Evolutionary conservation across 2,888 invertebrate genomes (phyloP).

Genomic region (Lepidocyrtoides sp.): DNA sequence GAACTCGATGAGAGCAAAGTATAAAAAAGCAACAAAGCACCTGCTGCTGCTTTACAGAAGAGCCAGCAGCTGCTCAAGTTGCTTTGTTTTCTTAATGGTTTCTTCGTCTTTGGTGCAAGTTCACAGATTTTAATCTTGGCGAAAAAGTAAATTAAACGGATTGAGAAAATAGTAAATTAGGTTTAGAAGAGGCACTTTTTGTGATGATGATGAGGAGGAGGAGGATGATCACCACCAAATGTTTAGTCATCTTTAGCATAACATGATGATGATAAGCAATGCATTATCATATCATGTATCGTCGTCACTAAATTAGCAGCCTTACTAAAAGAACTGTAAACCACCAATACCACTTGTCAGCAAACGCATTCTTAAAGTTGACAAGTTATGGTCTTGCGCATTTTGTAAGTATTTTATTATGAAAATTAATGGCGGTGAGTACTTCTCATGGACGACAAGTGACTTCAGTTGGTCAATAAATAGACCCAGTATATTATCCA

Average conservation of each 20-base stretch:
- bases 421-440: no score
- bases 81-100: not conserved
- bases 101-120: slow-evolving; percentile 20
- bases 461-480: no score
- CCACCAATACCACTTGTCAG: no score
- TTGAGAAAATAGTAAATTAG: slow-evolving; percentile 20
- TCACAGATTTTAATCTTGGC: slow-evolving; percentile 25
- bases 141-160: slow-evolving; percentile 38
- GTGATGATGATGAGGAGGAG: not conserved
- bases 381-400: no score
- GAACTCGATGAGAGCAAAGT: not conserved
- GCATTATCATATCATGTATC: no score
- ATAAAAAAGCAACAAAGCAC: not conserved
- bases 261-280: not conserved
- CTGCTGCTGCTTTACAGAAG: not conserved
- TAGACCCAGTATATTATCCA: no score
- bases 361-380: no score
- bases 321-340: no score
- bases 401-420: no score
- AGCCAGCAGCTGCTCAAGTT: not conserved
- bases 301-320: no score
- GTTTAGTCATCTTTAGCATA: slow-evolving; percentile 10
- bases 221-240: slow-evolving; percentile 3
- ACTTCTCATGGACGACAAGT: no score
- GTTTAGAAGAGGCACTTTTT: not conserved